A percentile compares a stretch with the other conserved stretches of the same genome.
These are phyloP conservation scores for Leptarthrus brevirostris DNA, from an alignment of 2,888 invertebrate genomes.

Conservation along the genomic window DNA sequence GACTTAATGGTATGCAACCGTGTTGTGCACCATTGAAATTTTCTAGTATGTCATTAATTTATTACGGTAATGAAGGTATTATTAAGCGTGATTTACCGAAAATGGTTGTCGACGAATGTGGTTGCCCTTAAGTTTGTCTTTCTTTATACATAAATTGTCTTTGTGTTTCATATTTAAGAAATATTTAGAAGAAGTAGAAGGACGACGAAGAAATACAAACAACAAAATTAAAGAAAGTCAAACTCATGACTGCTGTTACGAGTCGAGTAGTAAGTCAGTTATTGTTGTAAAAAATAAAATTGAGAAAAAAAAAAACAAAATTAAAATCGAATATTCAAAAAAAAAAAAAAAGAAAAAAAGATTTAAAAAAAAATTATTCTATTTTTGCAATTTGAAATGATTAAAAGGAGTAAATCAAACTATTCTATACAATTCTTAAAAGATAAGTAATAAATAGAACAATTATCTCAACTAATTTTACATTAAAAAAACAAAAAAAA, in stretches of 20 bases:
- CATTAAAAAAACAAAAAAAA: conserved; percentile 17
- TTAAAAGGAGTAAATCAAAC: background rate
- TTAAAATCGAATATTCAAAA: conserved; percentile 20
- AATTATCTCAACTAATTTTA: conserved; percentile 22
- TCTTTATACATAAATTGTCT: background rate
- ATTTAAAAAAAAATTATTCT: conserved; percentile 39
- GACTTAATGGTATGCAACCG: conserved; percentile 83
- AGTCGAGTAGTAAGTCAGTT: conserved; percentile 4
- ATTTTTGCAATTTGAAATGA: conserved; percentile 44
- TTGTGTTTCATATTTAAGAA: no score
- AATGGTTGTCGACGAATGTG: conserved; percentile 97
- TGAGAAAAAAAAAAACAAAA: no score
- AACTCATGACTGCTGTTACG: conserved; percentile 32
- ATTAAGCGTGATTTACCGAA: conserved; percentile 94
- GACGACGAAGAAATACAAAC: no score
- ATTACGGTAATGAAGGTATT: conserved; percentile 87
- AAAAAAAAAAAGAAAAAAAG: no score
- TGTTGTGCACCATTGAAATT: conserved; percentile 94
- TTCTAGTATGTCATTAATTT: conserved; percentile 91
- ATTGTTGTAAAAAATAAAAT: conserved; percentile 32
- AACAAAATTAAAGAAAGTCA: conserved; percentile 12
- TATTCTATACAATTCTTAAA: conserved; percentile 29
- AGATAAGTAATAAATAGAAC: background rate
- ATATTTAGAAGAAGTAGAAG: no score
- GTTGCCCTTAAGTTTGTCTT: conserved; percentile 78